Percentiles rank a stretch among this genome's conserved stretches.
phyloP scores from a whole-genome alignment of 2,113 vertebrate species.

The Mormyrus iriodes region DNA sequence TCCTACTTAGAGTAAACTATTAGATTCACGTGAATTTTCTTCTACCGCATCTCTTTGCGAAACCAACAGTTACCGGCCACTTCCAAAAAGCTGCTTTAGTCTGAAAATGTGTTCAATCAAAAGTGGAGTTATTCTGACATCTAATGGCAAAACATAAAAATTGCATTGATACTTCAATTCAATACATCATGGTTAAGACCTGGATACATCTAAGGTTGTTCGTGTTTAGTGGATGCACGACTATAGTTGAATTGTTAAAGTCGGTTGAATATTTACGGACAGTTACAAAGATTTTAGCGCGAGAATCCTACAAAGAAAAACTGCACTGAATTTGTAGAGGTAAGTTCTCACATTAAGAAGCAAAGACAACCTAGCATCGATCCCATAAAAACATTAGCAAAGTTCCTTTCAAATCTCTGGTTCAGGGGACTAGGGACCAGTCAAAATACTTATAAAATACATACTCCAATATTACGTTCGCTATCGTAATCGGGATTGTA shows the following conservation, averaged over 20 bases:
- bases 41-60: background rate
- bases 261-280: background rate
- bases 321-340: background rate
- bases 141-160: constrained; percentile 38
- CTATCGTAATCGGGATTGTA: background rate
- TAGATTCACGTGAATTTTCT: background rate
- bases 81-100: background rate
- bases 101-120: background rate
- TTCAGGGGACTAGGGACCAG: background rate
- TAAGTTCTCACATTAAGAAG: background rate
- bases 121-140: constrained; percentile 39
- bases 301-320: background rate
- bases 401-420: background rate
- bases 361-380: background rate
- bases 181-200: background rate
- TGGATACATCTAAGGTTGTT: background rate
- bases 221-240: background rate
- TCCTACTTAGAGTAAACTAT: background rate
- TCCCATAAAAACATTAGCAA: background rate
- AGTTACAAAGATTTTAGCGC: background rate
- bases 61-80: background rate
- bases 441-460: background rate
- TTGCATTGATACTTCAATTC: background rate
- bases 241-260: background rate
- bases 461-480: background rate